Base-by-base conservation (phyloP, 2,113 vertebrate species). In the Alethe castanea region DNA sequence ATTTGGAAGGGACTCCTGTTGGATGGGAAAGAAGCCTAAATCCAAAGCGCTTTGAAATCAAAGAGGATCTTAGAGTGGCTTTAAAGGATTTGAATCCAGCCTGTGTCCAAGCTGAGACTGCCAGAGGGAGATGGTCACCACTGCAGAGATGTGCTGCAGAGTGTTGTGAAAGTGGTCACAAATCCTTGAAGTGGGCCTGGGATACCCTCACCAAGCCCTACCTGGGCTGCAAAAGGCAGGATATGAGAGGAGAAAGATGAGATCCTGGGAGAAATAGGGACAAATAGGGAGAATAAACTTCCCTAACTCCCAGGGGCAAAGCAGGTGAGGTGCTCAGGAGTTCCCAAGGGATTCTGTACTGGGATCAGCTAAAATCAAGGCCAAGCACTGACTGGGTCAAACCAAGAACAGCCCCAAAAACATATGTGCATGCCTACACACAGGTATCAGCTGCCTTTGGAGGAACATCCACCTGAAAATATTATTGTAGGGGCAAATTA, bases 81-180 rank as follows among this genome's bases (percentile, higher is more conserved):
- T 86, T 83, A 81, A 61, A 26, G 54, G 67, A 83, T 93, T 86
- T 81, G 42, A 76, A 66, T 62, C 36, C 38, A 53, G 28, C 18
- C 12, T 42, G 44, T 88, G 16, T 38, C 25, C 36, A 73, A 29
- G 60, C 22, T 90, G 67, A 36, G 62, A 10, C 57, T 82, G 74
- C 56, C 22, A 52, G 35, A 66, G 35, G 16, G 52, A 79, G 38
- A 33, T 1, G 19, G 38, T 24, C 7, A 2, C 5, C 29, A 38
- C 19, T 33, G 31, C 2, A 3, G 57, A 44, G 24, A 6, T 0
- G 0, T 65, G 78, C 29, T 77, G 45, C 2, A 2, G 50, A 11
- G 17, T 13, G 15, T 5, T 74, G 36, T 4, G 20, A 35, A 60
- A 24, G 35, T 38, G 47, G 16, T n/a, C 42, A 70, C 42, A 23